Percentiles rank a stretch among this genome's conserved stretches.
phyloP scores from a whole-genome alignment of 2,797 vertebrate species.

The Argya squamiceps region DNA sequence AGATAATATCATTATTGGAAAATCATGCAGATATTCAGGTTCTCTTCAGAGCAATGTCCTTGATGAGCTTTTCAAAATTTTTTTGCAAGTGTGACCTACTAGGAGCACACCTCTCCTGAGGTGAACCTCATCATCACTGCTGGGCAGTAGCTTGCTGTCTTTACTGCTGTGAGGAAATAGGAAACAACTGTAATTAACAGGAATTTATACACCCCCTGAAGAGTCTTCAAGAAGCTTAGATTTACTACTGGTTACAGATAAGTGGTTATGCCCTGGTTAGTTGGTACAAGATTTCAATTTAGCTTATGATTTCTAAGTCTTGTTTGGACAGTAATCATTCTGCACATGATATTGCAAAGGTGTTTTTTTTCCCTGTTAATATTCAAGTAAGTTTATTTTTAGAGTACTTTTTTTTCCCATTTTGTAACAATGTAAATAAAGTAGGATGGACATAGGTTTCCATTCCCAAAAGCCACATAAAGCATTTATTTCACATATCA shows the following conservation, averaged over 20 bases:
- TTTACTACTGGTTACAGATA: not conserved
- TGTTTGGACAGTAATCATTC: not conserved
- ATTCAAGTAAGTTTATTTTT: not conserved
- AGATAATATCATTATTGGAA: not conserved
- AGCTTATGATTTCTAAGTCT: not conserved
- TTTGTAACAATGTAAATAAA: not conserved
- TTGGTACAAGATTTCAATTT: not conserved
- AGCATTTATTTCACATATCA: not conserved
- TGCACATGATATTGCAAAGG: not conserved
- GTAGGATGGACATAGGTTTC: not conserved
- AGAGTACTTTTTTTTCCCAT: not conserved
- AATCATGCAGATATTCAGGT: not conserved
- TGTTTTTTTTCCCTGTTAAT: not conserved
- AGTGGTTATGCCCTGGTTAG: rapidly evolving
- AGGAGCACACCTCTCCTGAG: not conserved
- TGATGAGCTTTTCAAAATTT: not conserved
- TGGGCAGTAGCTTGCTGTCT: not conserved
- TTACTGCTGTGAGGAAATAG: not conserved
- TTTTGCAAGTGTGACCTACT: not conserved
- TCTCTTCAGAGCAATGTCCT: not conserved
- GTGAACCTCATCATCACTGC: not conserved
- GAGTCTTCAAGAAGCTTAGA: not conserved
- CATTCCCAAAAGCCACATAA: not conserved
- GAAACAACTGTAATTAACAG: not conserved
- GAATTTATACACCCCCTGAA: not conserved